A percentile compares a stretch with the other conserved stretches of the same genome.
phyloP scores from a whole-genome alignment of 2,888 invertebrate genomes.

The Tetranychus piercei region DNA sequence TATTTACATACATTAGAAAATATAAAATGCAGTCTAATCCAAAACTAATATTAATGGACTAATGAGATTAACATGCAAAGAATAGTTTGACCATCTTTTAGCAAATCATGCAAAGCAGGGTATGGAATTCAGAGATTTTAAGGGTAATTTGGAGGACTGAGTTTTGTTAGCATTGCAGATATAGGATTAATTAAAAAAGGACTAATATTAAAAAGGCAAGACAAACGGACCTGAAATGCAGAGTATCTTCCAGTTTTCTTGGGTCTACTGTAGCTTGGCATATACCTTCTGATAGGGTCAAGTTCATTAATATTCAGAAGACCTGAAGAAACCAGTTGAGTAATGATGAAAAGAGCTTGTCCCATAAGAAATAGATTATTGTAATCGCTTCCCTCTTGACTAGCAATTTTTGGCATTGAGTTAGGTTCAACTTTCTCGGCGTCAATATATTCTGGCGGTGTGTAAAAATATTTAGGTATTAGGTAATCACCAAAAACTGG shows the following conservation, averaged over 20 bases:
- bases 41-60: too few species aligned
- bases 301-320: conserved; percentile 80
- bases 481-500: conserved; percentile 33
- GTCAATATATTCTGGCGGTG: conserved; percentile 49
- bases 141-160: too few species aligned
- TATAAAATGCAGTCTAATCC: too few species aligned
- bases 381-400: conserved; percentile 39
- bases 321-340: conserved; percentile 71
- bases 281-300: conserved; percentile 79
- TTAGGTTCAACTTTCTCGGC: conserved; percentile 51
- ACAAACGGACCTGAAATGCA: conserved; percentile 64
- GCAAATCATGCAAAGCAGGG: too few species aligned
- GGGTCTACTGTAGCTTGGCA: conserved; percentile 88
- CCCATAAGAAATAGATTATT: conserved; percentile 66
- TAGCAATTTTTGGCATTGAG: conserved; percentile 45
- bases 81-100: too few species aligned
- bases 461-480: conserved; percentile 82
- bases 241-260: conserved; percentile 79
- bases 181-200: neutral
- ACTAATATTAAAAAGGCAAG: conserved; percentile 21
- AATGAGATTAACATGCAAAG: too few species aligned
- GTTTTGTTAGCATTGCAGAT: neutral
- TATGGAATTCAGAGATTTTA: too few species aligned
- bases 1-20: too few species aligned
- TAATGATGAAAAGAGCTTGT: conserved; percentile 82